Conservation (phyloP, 1,140 invertebrate species). For the Pinna nobilis region DNA sequence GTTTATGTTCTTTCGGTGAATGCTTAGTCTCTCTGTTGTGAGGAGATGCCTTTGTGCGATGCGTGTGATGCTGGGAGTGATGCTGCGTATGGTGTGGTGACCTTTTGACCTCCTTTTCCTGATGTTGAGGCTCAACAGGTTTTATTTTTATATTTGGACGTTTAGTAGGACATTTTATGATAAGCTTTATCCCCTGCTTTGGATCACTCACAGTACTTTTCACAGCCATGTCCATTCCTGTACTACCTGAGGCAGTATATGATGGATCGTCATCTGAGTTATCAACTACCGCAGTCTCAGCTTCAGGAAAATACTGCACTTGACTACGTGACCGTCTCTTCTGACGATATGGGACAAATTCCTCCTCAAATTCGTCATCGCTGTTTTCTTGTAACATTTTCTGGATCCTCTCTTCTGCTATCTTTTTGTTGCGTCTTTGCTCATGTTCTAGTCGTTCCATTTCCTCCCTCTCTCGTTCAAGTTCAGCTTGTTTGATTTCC, state of each 20-base stretch:
- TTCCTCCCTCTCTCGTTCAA: slow-evolving; percentile 35
- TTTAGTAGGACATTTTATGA: slow-evolving; percentile 60
- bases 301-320: slow-evolving; percentile 6
- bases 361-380: slow-evolving; percentile 41
- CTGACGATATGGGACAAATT: slow-evolving; percentile 12
- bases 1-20: slow-evolving; percentile 26
- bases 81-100: not conserved
- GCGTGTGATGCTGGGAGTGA: too few species aligned
- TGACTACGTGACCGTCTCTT: not conserved
- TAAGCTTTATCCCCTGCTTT: slow-evolving; percentile 72
- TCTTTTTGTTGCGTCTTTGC: slow-evolving; percentile 34
- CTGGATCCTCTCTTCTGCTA: slow-evolving; percentile 30
- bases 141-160: slow-evolving; percentile 29
- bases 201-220: slow-evolving; percentile 69
- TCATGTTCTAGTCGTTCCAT: slow-evolving; percentile 37
- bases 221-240: slow-evolving; percentile 55
- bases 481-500: slow-evolving; percentile 29
- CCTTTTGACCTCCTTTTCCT: slow-evolving; percentile 9
- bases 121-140: slow-evolving; percentile 1
- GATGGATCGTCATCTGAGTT: slow-evolving; percentile 41
- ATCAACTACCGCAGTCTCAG: not conserved
- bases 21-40: slow-evolving; percentile 17
- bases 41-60: slow-evolving; percentile 34
- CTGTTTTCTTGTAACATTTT: slow-evolving; percentile 23
- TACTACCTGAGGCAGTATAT: slow-evolving; percentile 27